A percentile compares a stretch with the other conserved stretches of the same genome.
Evolutionary conservation across 2,113 vertebrate species (phyloP).

Genomic region (Peromyscus californicus): DNA sequence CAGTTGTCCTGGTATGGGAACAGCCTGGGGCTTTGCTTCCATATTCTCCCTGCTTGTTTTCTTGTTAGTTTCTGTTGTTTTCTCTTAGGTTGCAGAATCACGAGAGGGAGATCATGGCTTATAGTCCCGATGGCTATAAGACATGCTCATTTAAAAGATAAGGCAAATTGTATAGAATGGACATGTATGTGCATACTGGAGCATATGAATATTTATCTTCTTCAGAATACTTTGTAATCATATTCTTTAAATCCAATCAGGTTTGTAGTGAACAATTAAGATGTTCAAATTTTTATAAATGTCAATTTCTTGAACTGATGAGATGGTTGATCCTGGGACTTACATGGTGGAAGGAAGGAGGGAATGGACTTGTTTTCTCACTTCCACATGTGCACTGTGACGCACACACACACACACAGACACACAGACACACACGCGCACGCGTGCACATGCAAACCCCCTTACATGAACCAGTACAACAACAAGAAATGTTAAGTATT

Average conservation of each 20-base stretch:
- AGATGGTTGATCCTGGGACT: not conserved
- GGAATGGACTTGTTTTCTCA: not conserved
- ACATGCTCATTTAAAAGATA: not conserved
- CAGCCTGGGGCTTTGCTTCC: not conserved
- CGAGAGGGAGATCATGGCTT: not conserved
- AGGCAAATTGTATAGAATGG: not conserved
- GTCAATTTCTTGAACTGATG: not conserved
- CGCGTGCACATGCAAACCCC: too few species aligned
- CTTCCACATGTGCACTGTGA: not conserved
- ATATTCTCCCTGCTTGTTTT: not conserved
- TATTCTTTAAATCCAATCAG: not conserved
- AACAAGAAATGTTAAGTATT: not conserved
- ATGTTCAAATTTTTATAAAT: not conserved
- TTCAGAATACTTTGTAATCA: not conserved
- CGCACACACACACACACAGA: not conserved
- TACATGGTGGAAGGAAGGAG: not conserved
- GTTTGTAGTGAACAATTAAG: not conserved
- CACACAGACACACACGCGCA: fast-evolving
- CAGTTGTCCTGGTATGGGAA: not conserved
- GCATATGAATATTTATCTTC: not conserved
- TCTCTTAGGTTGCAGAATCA: not conserved
- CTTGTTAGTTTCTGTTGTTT: too few species aligned
- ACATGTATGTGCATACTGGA: not conserved
- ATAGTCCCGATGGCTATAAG: not conserved
- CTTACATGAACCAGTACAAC: not conserved